Evolutionary conservation across 1,140 invertebrate genomes (phyloP).

Genomic region (Tetragnatha versicolor): DNA sequence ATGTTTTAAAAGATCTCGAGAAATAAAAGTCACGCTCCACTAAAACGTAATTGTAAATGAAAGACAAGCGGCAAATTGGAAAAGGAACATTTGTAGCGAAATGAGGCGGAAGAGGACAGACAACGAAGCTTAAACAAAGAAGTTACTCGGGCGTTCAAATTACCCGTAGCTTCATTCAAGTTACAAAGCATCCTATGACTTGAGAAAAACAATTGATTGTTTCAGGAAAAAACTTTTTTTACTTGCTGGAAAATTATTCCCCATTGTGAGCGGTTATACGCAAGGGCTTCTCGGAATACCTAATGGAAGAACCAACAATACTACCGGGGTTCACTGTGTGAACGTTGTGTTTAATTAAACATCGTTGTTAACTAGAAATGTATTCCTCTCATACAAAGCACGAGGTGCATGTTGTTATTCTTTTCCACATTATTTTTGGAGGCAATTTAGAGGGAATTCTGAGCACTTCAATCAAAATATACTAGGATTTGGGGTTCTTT

Average conservation of each 20-base stretch:
- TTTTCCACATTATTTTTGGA: too few species aligned
- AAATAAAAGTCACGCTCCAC: slow-evolving; percentile 53
- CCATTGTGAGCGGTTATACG: too few species aligned
- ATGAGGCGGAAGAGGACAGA: slow-evolving; percentile 43
- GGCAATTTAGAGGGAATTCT: too few species aligned
- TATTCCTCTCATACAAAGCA: too few species aligned
- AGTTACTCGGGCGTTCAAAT: slow-evolving; percentile 49
- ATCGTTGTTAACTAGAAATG: too few species aligned
- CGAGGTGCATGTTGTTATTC: too few species aligned
- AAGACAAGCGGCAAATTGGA: slow-evolving; percentile 56
- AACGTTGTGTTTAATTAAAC: too few species aligned
- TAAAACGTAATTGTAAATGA: slow-evolving; percentile 56
- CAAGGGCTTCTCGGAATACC: too few species aligned
- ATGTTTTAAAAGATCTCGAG: slow-evolving; percentile 52
- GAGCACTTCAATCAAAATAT: too few species aligned
- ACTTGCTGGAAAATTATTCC: slow-evolving; percentile 22
- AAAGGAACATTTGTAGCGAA: slow-evolving; percentile 51
- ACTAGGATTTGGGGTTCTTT: too few species aligned
- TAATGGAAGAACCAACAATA: not conserved
- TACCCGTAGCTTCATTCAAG: slow-evolving; percentile 49
- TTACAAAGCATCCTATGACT: slow-evolving; percentile 20
- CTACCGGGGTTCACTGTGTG: too few species aligned
- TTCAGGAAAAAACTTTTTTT: slow-evolving; percentile 8
- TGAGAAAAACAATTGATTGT: slow-evolving; percentile 45
- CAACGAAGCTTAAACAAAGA: slow-evolving; percentile 55